A percentile compares a stretch with the other conserved stretches of the same genome.
These are phyloP conservation scores for Litoditis marina DNA, from an alignment of 2,888 invertebrate species.

Conservation along the genomic window DNA sequence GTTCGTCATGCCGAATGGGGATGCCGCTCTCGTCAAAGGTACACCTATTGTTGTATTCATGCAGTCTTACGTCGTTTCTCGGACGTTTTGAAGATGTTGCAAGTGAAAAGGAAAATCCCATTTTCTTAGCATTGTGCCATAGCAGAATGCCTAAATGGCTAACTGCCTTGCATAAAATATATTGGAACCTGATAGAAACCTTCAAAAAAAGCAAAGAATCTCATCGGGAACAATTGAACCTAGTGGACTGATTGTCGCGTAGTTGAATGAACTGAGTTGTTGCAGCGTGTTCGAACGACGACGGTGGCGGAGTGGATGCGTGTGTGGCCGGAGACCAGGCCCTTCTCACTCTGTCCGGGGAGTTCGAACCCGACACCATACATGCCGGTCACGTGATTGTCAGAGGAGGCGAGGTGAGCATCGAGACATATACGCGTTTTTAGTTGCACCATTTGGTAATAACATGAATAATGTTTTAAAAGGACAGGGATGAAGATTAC, in stretches of 20 bases:
- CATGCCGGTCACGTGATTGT: constrained; percentile 82
- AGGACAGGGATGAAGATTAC: no score
- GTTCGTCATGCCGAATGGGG: constrained; percentile 67
- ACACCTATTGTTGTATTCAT: background rate
- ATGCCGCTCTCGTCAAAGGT: constrained; percentile 56
- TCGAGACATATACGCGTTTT: no score
- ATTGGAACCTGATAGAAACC: no score
- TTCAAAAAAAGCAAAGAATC: no score
- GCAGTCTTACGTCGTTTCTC: background rate
- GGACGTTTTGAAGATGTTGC: no score
- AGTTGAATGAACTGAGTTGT: no score
- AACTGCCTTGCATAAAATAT: no score
- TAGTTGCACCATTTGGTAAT: no score
- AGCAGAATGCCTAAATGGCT: background rate
- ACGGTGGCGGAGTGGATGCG: constrained; percentile 15
- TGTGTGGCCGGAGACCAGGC: constrained; percentile 75
- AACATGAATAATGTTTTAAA: no score
- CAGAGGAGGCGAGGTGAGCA: constrained; percentile 64
- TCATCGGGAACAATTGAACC: no score
- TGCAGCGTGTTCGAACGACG: constrained; percentile 29
- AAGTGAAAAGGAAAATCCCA: no score
- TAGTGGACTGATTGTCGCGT: no score
- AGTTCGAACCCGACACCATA: constrained; percentile 68
- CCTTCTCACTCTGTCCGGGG: constrained; percentile 72
- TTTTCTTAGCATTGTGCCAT: background rate